Conservation (phyloP, 2,888 invertebrate species). For the Graphium colonna region DNA sequence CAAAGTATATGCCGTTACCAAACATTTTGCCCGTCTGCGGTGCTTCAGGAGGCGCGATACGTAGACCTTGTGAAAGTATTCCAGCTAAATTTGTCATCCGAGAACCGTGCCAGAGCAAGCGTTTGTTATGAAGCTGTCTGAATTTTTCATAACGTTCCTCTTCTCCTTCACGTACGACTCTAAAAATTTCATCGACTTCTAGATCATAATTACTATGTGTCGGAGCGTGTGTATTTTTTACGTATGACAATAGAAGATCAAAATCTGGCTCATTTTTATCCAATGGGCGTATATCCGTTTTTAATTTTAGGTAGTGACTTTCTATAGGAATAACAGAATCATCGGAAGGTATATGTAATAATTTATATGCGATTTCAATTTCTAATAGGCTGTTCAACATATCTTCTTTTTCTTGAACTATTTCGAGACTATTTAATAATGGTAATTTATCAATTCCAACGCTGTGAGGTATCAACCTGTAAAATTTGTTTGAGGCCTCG, state of each 20-base stretch:
- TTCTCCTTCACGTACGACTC: slow-evolving; percentile 88
- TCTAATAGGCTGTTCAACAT: slow-evolving; percentile 96
- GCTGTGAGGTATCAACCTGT: slow-evolving; percentile 84
- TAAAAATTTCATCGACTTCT: slow-evolving; percentile 76
- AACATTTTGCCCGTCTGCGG: slow-evolving; percentile 97
- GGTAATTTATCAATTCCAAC: slow-evolving; percentile 92
- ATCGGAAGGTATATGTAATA: slow-evolving; percentile 82
- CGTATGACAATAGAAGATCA: slow-evolving; percentile 85
- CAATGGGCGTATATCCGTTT: slow-evolving; percentile 87
- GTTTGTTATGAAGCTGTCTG: slow-evolving; percentile 90
- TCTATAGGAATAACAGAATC: slow-evolving; percentile 82
- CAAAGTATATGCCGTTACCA: slow-evolving; percentile 98
- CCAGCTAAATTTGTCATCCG: slow-evolving; percentile 96
- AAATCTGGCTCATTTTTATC: slow-evolving; percentile 85
- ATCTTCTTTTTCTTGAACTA: slow-evolving; percentile 82
- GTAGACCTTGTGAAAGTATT: slow-evolving; percentile 92
- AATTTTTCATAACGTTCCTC: slow-evolving; percentile 91
- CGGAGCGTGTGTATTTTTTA: slow-evolving; percentile 93
- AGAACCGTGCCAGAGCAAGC: slow-evolving; percentile 97
- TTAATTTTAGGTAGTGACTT: slow-evolving; percentile 91
- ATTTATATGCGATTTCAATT: slow-evolving; percentile 95
- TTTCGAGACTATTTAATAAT: slow-evolving; percentile 85
- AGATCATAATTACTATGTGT: slow-evolving; percentile 85
- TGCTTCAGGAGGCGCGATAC: slow-evolving; percentile 98
- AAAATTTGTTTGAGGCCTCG: slow-evolving; percentile 24